These are phyloP conservation scores for Tigriopus japonicus DNA, from an alignment of 1,140 invertebrate species.

Conservation along the genomic window DNA sequence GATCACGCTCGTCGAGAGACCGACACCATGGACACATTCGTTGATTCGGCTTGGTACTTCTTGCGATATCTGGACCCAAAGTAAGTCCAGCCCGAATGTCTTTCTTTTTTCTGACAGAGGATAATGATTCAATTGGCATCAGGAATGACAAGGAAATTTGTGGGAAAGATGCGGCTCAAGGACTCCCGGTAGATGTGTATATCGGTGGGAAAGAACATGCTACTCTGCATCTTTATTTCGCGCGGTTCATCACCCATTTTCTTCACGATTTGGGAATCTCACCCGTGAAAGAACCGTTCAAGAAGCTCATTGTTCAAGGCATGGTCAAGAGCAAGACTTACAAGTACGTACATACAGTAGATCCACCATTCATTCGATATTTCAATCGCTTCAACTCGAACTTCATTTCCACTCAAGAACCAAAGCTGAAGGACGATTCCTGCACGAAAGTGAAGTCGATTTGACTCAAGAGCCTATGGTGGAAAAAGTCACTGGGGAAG, in stretches of 20 bases:
- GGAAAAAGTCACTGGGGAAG: conserved; percentile 40
- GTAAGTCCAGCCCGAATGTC: too few species aligned
- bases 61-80: conserved; percentile 61
- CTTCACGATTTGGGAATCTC: conserved; percentile 53
- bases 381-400: too few species aligned
- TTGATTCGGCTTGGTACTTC: conserved; percentile 98
- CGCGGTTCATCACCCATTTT: conserved; percentile 85
- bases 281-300: conserved; percentile 65
- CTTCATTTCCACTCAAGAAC: too few species aligned
- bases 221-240: conserved; percentile 86
- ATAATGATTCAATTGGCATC: too few species aligned
- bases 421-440: conserved; percentile 55
- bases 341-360: conserved; percentile 11
- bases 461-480: conserved; percentile 29
- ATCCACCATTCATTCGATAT: too few species aligned
- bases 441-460: conserved; percentile 48
- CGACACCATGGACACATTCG: conserved; percentile 99
- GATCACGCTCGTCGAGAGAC: conserved; percentile 54
- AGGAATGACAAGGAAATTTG: conserved; percentile 48
- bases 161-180: conserved; percentile 34
- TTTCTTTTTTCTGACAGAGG: too few species aligned
- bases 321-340: conserved; percentile 82
- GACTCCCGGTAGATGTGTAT: conserved; percentile 83
- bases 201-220: conserved; percentile 96
- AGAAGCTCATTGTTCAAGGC: conserved; percentile 71